Evolutionary conservation across 2,113 vertebrate species (phyloP).

Genomic region (Sphaerodactylus townsendi): DNA sequence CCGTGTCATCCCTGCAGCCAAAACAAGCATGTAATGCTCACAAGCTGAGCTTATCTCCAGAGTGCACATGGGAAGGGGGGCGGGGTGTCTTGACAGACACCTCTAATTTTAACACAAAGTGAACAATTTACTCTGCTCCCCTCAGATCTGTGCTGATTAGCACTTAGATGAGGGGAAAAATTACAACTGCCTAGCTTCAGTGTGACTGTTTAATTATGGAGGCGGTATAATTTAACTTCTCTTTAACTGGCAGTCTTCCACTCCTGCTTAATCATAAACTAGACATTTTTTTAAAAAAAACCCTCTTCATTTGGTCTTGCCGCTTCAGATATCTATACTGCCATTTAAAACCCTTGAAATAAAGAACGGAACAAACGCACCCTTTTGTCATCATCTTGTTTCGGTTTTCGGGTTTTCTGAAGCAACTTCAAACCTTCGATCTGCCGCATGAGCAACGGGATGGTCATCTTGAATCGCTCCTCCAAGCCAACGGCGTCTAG

Average conservation of each 20-base stretch:
- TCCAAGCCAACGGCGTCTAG: conserved; percentile 91
- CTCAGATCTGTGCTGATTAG: background rate
- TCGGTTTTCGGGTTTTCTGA: conserved; percentile 88
- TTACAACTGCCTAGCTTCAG: background rate
- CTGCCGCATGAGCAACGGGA: conserved; percentile 90
- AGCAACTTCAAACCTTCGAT: conserved; percentile 94
- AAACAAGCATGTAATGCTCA: too few relatives aligned
- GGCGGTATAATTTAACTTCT: background rate
- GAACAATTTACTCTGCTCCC: background rate
- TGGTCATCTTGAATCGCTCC: conserved; percentile 91
- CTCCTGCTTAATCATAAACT: background rate
- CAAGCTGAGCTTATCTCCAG: background rate
- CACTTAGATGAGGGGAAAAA: background rate
- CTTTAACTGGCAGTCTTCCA: background rate
- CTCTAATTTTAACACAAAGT: background rate
- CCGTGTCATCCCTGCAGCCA: too few relatives aligned
- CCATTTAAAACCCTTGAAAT: background rate
- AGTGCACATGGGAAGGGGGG: too few relatives aligned
- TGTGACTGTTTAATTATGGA: background rate
- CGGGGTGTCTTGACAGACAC: background rate
- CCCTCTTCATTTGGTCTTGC: background rate
- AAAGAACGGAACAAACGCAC: conserved; percentile 63
- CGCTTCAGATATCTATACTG: rapidly evolving
- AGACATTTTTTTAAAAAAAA: background rate
- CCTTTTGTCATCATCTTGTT: conserved; percentile 87